These are phyloP conservation scores for Drosophila bocki DNA, from an alignment of 1,140 invertebrate species.

Conservation along the genomic window DNA sequence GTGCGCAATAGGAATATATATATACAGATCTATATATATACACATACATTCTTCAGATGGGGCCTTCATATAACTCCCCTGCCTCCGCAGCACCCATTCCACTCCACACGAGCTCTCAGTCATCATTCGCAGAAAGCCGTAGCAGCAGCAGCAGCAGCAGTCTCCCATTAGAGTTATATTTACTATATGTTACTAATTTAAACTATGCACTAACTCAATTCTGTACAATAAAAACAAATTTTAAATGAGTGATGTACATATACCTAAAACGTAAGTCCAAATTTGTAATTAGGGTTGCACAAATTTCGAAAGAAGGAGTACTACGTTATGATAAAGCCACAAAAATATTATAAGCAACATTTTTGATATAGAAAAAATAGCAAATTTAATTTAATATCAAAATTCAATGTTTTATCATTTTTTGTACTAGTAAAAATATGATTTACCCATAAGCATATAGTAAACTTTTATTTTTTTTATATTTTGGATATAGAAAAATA, in stretches of 20 bases:
- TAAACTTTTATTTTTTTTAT: too few relatives aligned
- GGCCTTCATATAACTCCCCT: background rate
- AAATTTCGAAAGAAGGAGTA: background rate
- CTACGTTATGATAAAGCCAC: background rate
- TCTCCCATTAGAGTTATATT: slow-evolving; percentile 35
- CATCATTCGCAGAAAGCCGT: slow-evolving; percentile 10
- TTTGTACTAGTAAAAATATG: too few relatives aligned
- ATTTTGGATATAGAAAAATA: background rate
- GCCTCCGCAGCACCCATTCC: background rate
- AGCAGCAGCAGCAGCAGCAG: slow-evolving; percentile 15
- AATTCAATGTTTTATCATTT: too few relatives aligned
- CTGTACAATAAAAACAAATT: slow-evolving; percentile 56
- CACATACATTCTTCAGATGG: slow-evolving; percentile 23
- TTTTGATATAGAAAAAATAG: background rate
- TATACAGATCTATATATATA: background rate
- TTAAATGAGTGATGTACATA: slow-evolving; percentile 15
- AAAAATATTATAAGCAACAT: background rate
- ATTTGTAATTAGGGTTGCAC: background rate
- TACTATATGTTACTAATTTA: slow-evolving; percentile 74
- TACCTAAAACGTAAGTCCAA: background rate
- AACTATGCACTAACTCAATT: slow-evolving; percentile 74
- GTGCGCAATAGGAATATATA: slow-evolving; percentile 13
- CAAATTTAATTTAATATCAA: too few relatives aligned
- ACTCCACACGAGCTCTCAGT: slow-evolving; percentile 13
- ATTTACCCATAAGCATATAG: too few relatives aligned